A percentile compares a stretch with the other conserved stretches of the same genome.
Evolutionary conservation across 2,888 invertebrate species (phyloP).

Genomic region (Eupithecia pulchellata): DNA sequence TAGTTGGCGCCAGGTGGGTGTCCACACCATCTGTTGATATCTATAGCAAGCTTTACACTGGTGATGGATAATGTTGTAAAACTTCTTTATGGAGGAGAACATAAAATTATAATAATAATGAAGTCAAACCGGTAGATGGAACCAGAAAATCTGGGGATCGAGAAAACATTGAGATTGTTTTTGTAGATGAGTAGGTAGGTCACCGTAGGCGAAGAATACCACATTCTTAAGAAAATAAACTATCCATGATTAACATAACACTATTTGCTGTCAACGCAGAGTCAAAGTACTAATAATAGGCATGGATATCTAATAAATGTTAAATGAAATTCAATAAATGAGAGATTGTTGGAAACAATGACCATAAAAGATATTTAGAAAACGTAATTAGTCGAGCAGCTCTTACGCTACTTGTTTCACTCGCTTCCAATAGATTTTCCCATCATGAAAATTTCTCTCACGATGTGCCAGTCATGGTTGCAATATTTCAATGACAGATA

Average conservation of each 20-base stretch:
- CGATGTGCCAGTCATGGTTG: constrained; percentile 31
- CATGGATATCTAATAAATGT: neutral
- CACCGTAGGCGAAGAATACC: constrained; percentile 12
- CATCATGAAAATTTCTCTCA: constrained; percentile 36
- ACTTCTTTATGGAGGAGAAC: constrained; percentile 19
- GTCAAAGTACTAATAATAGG: neutral
- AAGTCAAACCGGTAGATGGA: constrained; percentile 10
- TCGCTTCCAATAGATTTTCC: constrained; percentile 30
- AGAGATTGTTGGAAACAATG: constrained; percentile 6
- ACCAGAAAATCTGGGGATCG: constrained; percentile 11
- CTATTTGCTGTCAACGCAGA: neutral
- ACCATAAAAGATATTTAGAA: constrained; percentile 30
- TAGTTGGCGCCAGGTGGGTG: constrained; percentile 72
- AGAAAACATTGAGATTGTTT: constrained; percentile 15
- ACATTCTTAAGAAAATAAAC: neutral
- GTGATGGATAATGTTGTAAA: constrained; percentile 35
- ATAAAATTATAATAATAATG: constrained; percentile 19
- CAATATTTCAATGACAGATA: constrained; percentile 25
- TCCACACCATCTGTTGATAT: constrained; percentile 71
- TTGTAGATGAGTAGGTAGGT: constrained; percentile 12
- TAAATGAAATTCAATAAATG: neutral
- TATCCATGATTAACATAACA: neutral
- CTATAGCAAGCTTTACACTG: constrained; percentile 52
- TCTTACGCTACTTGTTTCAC: constrained; percentile 33
- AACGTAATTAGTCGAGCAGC: constrained; percentile 32